Percentiles rank a stretch among this genome's conserved stretches.
Conservation (phyloP, 2,113 vertebrate genomes). For the Orientallactaga bullata region DNA sequence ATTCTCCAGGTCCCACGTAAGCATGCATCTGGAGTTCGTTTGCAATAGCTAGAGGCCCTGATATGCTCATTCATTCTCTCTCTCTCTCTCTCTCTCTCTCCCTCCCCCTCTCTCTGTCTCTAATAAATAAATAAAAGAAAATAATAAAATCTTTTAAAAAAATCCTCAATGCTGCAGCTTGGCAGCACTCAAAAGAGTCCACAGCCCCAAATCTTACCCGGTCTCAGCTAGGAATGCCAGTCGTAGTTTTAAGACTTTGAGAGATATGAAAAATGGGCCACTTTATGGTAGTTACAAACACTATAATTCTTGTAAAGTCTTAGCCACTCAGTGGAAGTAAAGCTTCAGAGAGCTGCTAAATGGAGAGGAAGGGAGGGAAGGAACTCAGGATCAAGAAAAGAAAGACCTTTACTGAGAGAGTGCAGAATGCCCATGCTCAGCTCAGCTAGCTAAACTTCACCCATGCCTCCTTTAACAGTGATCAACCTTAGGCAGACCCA, state of each 20-base stretch:
- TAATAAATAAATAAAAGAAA: no score
- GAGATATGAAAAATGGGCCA: not conserved
- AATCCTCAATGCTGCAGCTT: not conserved
- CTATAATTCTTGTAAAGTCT: not conserved
- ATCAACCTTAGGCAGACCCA: not conserved
- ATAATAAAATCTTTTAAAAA: no score
- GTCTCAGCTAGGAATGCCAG: constrained; percentile 20
- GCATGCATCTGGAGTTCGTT: no score
- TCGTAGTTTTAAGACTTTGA: constrained; percentile 19
- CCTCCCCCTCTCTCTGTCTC: no score
- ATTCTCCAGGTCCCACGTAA: no score
- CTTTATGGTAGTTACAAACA: not conserved
- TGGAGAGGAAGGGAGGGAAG: not conserved
- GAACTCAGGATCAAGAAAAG: not conserved
- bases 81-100: no score
- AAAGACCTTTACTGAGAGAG: not conserved
- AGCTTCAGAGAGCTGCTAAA: not conserved
- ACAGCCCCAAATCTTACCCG: not conserved
- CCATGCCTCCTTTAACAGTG: not conserved
- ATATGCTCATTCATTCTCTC: no score
- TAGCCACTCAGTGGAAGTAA: not conserved
- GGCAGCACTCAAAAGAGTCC: not conserved
- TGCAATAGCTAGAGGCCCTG: no score
- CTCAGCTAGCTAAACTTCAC: not conserved
- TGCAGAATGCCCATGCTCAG: not conserved